These are phyloP conservation scores for Sicus ferrugineus DNA, from an alignment of 2,888 invertebrate species.

Conservation along the genomic window DNA sequence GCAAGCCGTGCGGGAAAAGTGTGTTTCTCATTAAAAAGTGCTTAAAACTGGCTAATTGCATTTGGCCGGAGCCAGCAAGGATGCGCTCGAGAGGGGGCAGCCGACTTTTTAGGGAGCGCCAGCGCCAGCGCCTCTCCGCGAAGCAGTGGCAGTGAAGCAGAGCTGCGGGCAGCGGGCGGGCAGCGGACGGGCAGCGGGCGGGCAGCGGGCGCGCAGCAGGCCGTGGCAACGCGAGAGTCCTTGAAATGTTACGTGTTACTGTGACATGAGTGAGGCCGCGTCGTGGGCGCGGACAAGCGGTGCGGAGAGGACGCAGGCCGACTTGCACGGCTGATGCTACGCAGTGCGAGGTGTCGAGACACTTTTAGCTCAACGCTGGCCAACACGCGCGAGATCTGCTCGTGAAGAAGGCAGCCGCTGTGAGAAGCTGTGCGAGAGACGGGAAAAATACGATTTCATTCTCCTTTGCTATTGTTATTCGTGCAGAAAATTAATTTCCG, in stretches of 20 bases:
- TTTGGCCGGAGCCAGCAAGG: background rate
- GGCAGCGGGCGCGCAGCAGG: background rate
- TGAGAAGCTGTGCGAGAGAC: conserved; percentile 38
- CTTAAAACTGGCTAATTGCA: background rate
- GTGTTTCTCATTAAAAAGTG: background rate
- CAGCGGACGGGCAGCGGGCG: background rate
- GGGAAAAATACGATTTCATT: no score
- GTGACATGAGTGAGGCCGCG: conserved; percentile 1
- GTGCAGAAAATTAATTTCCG: background rate
- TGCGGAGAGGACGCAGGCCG: conserved; percentile 6
- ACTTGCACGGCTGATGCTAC: background rate
- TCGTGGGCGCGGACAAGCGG: background rate
- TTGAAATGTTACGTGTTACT: conserved; percentile 37
- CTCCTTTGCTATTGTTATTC: background rate
- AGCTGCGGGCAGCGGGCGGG: background rate
- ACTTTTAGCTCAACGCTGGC: conserved; percentile 1
- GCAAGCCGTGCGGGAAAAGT: background rate
- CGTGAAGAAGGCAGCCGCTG: conserved; percentile 20
- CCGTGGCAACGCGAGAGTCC: conserved; percentile 33
- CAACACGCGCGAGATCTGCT: conserved; percentile 27
- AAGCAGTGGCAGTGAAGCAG: background rate
- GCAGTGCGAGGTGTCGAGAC: background rate
- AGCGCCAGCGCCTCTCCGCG: background rate
- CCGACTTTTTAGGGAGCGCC: background rate
- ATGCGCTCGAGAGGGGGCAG: background rate